Base-by-base conservation (phyloP, 2,797 vertebrate species). In the Amblyopsis hoosieri region DNA sequence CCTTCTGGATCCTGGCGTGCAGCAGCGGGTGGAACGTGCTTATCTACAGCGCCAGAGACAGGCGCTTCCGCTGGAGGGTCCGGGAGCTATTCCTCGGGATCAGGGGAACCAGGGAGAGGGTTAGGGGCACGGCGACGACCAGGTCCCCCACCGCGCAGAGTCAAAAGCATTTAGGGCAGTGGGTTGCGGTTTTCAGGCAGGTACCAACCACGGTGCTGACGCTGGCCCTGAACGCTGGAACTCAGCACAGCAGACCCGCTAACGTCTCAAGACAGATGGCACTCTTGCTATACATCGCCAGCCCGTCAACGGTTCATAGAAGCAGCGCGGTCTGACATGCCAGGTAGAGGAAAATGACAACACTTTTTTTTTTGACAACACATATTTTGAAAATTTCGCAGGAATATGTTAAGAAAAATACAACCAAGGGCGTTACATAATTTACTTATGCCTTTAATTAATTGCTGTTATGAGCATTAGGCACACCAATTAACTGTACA, bases 21-120 rank as follows among this genome's bases (percentile, higher is more conserved):
- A 87, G 85, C 62, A 87, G 81, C 57, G 76, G 80, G 62, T 84
- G 83, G 85, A 87, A 87, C 42, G 73, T 87, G 19, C 71, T 83
- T 55, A 79, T 87, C 62, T 82, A 83, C 63, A 82, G 80, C 5
- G 31, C 60, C 62, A 62, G 75, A 48, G 86, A 87, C 69, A 69
- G 72, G 13, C 70, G 48, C 15, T 88, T 85, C 62, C 62, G 75
- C 13, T 75, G 54, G 57, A 72, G 81, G 19, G 48, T 69, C 12
- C 60, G 45, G 60, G 79, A 85, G 57, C 60, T 85, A 11, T 80
- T 84, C 45, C 61, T 60, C 7, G 70, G 62, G 53, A 46, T 14
- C 4, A 42, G 56, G 52, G 23, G 11, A 4, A 14, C 14, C 45
- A 12, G 72, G 48, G 53, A 51, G 37, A 37, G 45, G 31, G 9